phyloP scores from a whole-genome alignment of 2,113 vertebrate species.

The Charadrius vociferus region DNA sequence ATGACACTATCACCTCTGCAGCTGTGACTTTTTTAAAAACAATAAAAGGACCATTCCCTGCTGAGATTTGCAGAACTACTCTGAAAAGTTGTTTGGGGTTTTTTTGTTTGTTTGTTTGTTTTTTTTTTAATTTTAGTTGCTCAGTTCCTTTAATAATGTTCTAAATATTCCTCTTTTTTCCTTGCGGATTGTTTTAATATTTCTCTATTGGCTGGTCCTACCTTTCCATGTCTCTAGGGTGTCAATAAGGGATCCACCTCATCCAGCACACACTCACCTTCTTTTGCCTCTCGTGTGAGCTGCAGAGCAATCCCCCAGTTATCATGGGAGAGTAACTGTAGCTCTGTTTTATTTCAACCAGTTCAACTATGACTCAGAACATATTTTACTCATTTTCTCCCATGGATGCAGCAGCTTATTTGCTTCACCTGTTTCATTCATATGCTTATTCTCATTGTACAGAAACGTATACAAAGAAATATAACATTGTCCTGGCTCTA shows the following conservation, averaged over 20 bases:
- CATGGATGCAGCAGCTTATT: background rate
- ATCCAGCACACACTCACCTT: background rate
- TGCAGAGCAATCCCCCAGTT: background rate
- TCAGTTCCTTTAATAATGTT: background rate
- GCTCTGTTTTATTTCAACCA: background rate
- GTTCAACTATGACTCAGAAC: background rate
- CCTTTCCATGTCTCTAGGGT: background rate
- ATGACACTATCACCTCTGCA: rapidly evolving
- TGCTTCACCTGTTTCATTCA: conserved; percentile 2
- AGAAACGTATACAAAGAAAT: background rate
- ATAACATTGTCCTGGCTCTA: background rate
- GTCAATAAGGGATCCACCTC: background rate
- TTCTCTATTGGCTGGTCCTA: background rate
- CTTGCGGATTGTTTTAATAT: background rate
- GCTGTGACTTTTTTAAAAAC: background rate
- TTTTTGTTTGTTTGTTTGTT: background rate
- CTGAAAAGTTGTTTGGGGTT: background rate
- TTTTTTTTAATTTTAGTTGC: background rate
- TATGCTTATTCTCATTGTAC: background rate
- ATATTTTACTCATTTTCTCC: background rate
- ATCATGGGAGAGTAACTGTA: background rate
- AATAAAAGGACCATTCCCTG: background rate
- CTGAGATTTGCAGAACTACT: background rate
- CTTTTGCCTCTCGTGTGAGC: background rate
- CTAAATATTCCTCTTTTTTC: background rate